Evolutionary conservation across 37 sponge, comb jelly and placozoan genomes (phyloP), one percentile per base, ranked within the genome.

Genomic region (Chondrilla cf. caribensis): DNA sequence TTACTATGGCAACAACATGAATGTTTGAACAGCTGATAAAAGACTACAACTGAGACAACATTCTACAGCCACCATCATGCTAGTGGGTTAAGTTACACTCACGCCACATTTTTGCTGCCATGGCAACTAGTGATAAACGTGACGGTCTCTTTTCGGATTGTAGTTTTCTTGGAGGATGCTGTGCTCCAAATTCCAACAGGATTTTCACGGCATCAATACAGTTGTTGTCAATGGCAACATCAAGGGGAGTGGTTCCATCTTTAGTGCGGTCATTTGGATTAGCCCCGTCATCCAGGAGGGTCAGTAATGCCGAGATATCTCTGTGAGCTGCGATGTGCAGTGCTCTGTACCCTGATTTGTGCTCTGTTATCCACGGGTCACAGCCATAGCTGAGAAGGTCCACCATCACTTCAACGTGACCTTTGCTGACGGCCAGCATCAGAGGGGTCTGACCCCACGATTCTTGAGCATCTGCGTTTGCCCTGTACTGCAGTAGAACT

Each of bases 381-480:
- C 85, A 90, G 55, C 84, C 81, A 1, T 37, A 18, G 4, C 28
- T 4, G 4, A 90, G 58, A 22, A 93, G 86, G 1, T 44, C 11
- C 21, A 36, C 58, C 73, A 87, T 87, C 21, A 77, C 35, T 4
- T 85, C 86, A 9, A 80, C 39, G 15, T 81, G 85, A 35, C 79
- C 58, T 58, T 70, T 38, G 21, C 58, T 38, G 26, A 87, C 84
- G 37, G 94, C 88, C 38, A 93, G 82, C 62, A 85, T 83, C 17
- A 93, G 81, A 19, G 94, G 90, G 25, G 94, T 85, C 38, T 85
- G 91, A 11, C 94, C 94, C 94, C 94, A 93, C 0, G 91, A 87
- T 58, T 93, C 94, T 55, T 90, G 94, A 15, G 54, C 67, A 54
- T 93, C 67, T 40, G 87, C 67, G 47, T 84, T 33, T 3, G 88